These are phyloP conservation scores for Zele albiditarsus DNA, from an alignment of 2,888 invertebrate species.

Conservation along the genomic window DNA sequence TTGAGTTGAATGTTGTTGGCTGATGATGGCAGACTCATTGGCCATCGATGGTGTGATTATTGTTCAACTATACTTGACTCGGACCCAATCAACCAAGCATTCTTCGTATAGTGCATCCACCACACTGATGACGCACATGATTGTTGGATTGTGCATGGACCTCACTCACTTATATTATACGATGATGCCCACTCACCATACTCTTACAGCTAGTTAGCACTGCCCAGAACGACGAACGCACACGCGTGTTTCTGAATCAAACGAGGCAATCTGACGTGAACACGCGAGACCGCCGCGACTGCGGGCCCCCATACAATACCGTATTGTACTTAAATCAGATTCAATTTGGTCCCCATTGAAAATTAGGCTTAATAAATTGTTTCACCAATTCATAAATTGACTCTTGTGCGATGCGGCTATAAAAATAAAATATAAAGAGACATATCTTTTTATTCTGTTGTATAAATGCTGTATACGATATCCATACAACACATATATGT, in stretches of 20 bases:
- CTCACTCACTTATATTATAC: slow-evolving; percentile 14
- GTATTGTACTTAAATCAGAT: slow-evolving; percentile 73
- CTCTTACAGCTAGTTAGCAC: slow-evolving; percentile 20
- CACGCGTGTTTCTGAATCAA: slow-evolving; percentile 60
- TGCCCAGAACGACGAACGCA: background rate
- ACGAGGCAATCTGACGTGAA: slow-evolving; percentile 61
- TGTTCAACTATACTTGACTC: slow-evolving; percentile 44
- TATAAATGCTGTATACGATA: slow-evolving; percentile 1
- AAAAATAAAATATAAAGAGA: slow-evolving; percentile 19
- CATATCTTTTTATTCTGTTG: slow-evolving; percentile 1
- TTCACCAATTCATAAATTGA: slow-evolving; percentile 73
- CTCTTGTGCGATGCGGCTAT: slow-evolving; percentile 43
- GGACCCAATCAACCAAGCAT: slow-evolving; percentile 50
- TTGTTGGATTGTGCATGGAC: slow-evolving; percentile 15
- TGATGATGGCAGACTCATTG: slow-evolving; percentile 53
- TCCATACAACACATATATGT: background rate
- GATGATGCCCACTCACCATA: slow-evolving; percentile 25
- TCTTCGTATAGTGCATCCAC: slow-evolving; percentile 41
- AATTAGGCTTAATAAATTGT: slow-evolving; percentile 73
- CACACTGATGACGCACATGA: slow-evolving; percentile 14
- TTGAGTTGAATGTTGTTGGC: slow-evolving; percentile 54
- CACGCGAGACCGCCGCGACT: slow-evolving; percentile 37
- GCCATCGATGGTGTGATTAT: slow-evolving; percentile 57
- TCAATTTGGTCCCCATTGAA: slow-evolving; percentile 73
- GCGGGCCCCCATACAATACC: slow-evolving; percentile 61